Evolutionary conservation across 1,140 invertebrate species (phyloP), one percentile per base, ranked within the genome.

Genomic region (Calosoma granatense): DNA sequence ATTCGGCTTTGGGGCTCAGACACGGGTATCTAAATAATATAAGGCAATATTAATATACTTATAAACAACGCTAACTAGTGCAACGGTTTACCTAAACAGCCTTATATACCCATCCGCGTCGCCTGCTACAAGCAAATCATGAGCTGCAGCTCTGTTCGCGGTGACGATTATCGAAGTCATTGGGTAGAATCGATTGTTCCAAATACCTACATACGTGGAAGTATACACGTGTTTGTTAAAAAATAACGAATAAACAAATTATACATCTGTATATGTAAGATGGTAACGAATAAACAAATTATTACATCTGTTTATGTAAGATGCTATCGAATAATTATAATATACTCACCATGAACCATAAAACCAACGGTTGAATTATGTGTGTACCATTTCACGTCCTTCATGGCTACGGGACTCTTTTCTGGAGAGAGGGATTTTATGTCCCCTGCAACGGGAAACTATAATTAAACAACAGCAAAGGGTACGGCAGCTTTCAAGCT

Each of bases 81-180:
- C n/a, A n/a, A 4, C 2, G 1, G 22, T 2, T 62, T 69, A 86
- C 84, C 83, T 83, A 73, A 93, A 96, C 14, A 97, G 77, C 61
- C 92, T 80, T 14, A 97, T 74, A 71, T 92, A 91, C 15, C 94
- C 94, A 71, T 93, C 92, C 52, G 92, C 87, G 71, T 97, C 93
- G 9, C 91, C 92, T 51, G 85, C 85, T 19, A 91, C 84, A 1
- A 96, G 70, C 60, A 95, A 80, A 65, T 91, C 88, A 62, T 92
- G 85, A 1, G 86, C 85, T 11, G 86, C 81, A 36, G 88, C 89
- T 62, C 88, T 80, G 74, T 86, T 87, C 19, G 85, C 84, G 9
- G 90, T 87, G 30, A 88, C 85, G 54, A 92, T 81, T 20, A 88
- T 78, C 21, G 87, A 87, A 11, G 85, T 85, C 77, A 87, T 81